These are phyloP conservation scores for Cantharis rufa DNA, from an alignment of 2,888 invertebrate genomes.

Conservation along the genomic window DNA sequence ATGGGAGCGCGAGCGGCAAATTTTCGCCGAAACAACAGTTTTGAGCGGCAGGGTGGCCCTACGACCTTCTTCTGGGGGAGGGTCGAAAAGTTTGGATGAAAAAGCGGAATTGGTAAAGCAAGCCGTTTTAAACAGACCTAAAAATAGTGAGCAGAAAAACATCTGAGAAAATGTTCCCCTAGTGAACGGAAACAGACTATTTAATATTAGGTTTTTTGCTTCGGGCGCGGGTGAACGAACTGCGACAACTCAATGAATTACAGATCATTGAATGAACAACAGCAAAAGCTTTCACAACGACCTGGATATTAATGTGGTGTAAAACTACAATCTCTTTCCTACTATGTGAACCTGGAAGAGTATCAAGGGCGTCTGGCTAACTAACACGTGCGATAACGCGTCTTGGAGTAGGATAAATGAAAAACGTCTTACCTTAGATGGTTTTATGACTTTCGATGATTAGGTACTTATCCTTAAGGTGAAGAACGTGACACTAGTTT, in stretches of 20 bases:
- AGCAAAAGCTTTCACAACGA: constrained; percentile 39
- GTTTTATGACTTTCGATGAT: neutral
- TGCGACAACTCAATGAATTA: constrained; percentile 42
- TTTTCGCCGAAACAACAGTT: too few species aligned
- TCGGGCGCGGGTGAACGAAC: constrained; percentile 47
- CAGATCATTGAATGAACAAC: constrained; percentile 40
- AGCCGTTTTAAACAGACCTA: constrained; percentile 4
- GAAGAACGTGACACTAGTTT: constrained; percentile 7
- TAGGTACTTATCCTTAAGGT: constrained; percentile 19
- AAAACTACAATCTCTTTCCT: constrained; percentile 38
- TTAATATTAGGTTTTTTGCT: constrained; percentile 48
- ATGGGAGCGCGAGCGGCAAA: neutral
- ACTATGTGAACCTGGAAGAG: constrained; percentile 35
- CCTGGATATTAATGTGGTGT: constrained; percentile 49
- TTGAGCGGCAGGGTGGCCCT: neutral
- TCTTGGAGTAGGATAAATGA: neutral
- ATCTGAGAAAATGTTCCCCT: constrained; percentile 45
- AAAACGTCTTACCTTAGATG: neutral
- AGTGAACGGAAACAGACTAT: constrained; percentile 46
- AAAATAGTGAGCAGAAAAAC: constrained; percentile 32
- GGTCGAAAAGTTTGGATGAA: neutral
- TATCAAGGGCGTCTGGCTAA: constrained; percentile 31
- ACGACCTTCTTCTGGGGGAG: neutral
- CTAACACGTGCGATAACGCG: constrained; percentile 23
- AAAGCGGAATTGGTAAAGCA: neutral